Conservation (phyloP, 2,888 invertebrate genomes). For the Pyrgus malvae region DNA sequence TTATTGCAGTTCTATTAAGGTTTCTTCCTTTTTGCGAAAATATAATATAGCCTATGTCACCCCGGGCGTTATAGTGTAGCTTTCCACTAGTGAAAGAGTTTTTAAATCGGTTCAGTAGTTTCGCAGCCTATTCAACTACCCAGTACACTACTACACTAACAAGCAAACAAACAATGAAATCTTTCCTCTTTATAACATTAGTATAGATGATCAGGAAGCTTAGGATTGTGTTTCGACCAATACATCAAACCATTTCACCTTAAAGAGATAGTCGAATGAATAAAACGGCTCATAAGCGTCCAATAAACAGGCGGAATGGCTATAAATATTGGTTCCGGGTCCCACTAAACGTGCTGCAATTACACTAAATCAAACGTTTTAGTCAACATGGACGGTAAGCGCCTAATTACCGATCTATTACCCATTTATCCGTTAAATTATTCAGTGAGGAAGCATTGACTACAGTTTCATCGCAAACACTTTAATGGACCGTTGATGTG, state of each 20-base stretch:
- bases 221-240: slow-evolving; percentile 22
- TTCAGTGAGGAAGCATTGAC: not conserved
- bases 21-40: too few relatives aligned
- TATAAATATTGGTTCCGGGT: slow-evolving; percentile 10
- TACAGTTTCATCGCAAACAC: not conserved
- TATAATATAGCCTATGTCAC: too few relatives aligned
- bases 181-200: too few relatives aligned
- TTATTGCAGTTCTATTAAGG: too few relatives aligned
- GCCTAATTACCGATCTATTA: slow-evolving; percentile 1
- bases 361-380: slow-evolving; percentile 14
- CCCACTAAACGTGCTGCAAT: slow-evolving; percentile 1
- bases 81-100: too few relatives aligned
- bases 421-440: not conserved
- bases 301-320: slow-evolving; percentile 41
- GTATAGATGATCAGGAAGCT: too few relatives aligned
- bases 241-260: slow-evolving; percentile 10
- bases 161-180: too few relatives aligned
- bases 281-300: slow-evolving; percentile 45
- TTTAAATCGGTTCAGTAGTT: too few relatives aligned
- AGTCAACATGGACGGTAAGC: not conserved
- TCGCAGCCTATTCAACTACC: too few relatives aligned
- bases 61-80: too few relatives aligned
- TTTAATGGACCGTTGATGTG: not conserved
- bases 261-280: slow-evolving; percentile 32
- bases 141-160: too few relatives aligned